Base-by-base conservation (phyloP, 2,113 vertebrate genomes). In the Alethe castanea region DNA sequence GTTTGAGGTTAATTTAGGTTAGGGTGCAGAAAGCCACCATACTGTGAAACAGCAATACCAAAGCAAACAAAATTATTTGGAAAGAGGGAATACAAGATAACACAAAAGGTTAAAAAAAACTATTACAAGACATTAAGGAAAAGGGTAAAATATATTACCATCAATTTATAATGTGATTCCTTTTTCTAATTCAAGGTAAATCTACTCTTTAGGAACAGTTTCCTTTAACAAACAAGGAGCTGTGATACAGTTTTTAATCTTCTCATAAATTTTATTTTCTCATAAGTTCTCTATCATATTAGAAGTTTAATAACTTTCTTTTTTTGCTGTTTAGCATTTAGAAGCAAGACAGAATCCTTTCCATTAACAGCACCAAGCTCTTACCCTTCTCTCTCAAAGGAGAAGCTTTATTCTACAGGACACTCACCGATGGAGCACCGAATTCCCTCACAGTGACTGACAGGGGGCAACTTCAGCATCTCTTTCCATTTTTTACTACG, bases 401-500 rank as follows among this genome's bases (percentile, higher is more conserved):
- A 8, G 22, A 65, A n/a, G 24, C 13, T 19, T 54, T 40, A n/a
- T 5, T 28, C 16, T 6, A 35, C 0, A 9, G 59, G 59, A 45
- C 61, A 98, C 99, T 97, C 97, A 99, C 99, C 99, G 0, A 99
- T 97, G 66, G 97, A 98, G 65, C 81, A 95, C 69, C 98, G 98
- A 18, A 99, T 98, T 56, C 98, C 98, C 60, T 97, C 97, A 96
- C 99, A 99, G 71, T 98, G 97, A 97, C 98, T 99, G 94, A 99
- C 95, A 61, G 98, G 98, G 11, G 99, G 99, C 67, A 99, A 97
- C 97, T 98, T 98, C 45, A 99, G 97, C 98, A 99, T 99, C 95
- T 99, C 98, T 97, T 93, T 99, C 99, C 99, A 99, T 97, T 98
- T 99, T 95, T 98, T 99, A 95, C 99, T 99, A 79, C 99, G 98